Conservation (phyloP, 1,140 invertebrate genomes). For the Drosophila bocki region DNA sequence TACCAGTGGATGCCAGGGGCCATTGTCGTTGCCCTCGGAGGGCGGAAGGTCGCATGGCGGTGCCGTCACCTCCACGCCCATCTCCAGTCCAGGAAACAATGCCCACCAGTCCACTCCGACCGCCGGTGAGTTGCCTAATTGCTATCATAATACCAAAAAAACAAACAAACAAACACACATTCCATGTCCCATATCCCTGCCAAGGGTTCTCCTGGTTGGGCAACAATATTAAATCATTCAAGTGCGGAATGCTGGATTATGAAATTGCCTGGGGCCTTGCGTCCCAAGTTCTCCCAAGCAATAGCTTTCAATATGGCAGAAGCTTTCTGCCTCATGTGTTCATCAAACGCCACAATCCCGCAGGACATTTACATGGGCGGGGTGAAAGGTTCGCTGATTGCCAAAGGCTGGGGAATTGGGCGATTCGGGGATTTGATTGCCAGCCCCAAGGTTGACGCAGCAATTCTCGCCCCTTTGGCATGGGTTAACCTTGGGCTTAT, state of each 20-base stretch:
- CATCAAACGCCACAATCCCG: constrained; percentile 28
- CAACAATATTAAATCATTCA: constrained; percentile 26
- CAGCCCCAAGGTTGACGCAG: constrained; percentile 23
- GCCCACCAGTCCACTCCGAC: constrained; percentile 44
- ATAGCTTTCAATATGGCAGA: constrained; percentile 15
- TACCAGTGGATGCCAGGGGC: constrained; percentile 53
- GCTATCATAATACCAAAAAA: constrained; percentile 11
- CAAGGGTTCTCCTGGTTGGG: constrained; percentile 12
- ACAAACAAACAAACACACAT: constrained; percentile 4
- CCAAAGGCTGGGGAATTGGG: constrained; percentile 32
- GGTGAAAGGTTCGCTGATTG: constrained; percentile 27
- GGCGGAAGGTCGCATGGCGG: constrained; percentile 52
- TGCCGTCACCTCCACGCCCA: constrained; percentile 66
- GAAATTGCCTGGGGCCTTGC: constrained; percentile 34
- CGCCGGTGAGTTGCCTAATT: constrained; percentile 55
- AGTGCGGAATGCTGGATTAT: constrained; percentile 34
- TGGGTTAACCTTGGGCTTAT: constrained; percentile 19
- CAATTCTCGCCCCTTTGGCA: constrained; percentile 5
- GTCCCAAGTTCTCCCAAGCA: constrained; percentile 1
- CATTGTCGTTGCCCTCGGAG: constrained; percentile 71
- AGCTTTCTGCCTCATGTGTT: constrained; percentile 18
- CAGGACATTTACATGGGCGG: constrained; percentile 21
- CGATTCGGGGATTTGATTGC: constrained; percentile 29
- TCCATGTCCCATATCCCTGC: neutral
- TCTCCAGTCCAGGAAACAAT: constrained; percentile 58